Conservation (phyloP, 92 coral and sea anemone genomes). For the Umimayanthus kanabou region DNA sequence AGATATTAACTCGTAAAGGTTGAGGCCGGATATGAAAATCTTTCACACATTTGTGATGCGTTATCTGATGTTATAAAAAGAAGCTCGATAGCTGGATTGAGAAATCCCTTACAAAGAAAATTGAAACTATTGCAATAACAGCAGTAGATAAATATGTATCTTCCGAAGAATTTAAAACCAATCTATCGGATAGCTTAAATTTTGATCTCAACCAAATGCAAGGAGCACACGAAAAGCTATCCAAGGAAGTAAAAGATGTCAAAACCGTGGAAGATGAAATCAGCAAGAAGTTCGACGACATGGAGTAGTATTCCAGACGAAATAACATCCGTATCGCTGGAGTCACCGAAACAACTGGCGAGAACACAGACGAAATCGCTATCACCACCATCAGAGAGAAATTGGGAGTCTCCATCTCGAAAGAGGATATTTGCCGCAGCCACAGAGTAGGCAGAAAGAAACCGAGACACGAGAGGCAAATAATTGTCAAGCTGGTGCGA, state of each 20-base stretch:
- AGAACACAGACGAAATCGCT: conserved; percentile 23
- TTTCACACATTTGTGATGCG: no score
- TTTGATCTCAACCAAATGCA: conserved; percentile 15
- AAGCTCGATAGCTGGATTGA: conserved; percentile 23
- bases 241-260: conserved; percentile 24
- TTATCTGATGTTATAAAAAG: no score
- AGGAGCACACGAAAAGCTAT: conserved; percentile 14
- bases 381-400: conserved; percentile 33
- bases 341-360: conserved; percentile 28
- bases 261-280: conserved; percentile 30
- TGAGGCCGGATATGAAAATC: no score
- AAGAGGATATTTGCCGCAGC: conserved; percentile 15
- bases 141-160: conserved; percentile 30
- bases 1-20: no score
- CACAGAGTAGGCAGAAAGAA: conserved; percentile 32
- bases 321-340: conserved; percentile 33
- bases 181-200: conserved; percentile 13
- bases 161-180: conserved; percentile 18
- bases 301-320: conserved; percentile 17
- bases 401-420: conserved; percentile 10
- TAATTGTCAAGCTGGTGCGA: conserved; percentile 26
- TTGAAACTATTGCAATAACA: conserved; percentile 8
- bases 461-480: conserved; percentile 33
- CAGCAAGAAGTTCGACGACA: conserved; percentile 11
- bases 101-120: conserved; percentile 18